Evolutionary conservation across 2,113 vertebrate genomes (phyloP), one percentile per base, ranked within the genome.

Genomic region (Anhinga anhinga): DNA sequence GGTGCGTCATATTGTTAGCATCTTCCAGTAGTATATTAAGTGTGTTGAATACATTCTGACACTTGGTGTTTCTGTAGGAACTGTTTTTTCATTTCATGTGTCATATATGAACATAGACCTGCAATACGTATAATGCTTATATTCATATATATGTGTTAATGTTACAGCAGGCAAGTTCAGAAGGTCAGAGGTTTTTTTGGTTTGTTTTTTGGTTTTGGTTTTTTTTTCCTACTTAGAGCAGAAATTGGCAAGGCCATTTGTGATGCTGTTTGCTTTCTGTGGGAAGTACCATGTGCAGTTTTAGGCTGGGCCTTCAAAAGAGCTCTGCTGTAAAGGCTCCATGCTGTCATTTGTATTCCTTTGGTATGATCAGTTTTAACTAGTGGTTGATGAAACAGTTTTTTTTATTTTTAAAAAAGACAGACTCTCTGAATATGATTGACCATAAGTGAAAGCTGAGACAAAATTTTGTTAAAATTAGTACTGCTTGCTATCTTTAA

Each of bases 371-470:
- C 4, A 49, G 11, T 65, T 96, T 82, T 69, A 91, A 65, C 4
- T 45, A 50, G 10, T 25, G 3, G 53, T 16, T 71, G 34, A 61
- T 44, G 21, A 78, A 94, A 70, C 62, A 82, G 44, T 71, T 62
- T 44, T 63, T 71, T 62, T 44, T 63, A 27, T 71, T 90, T 50
- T 26, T 53, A 13, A 94, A 87, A 79, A 58, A 71, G 10, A 67
- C 2, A 81, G 30, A 71, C 52, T 40, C 59, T 95, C 52, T 85
- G 47, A 96, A 91, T 3, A 1, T 65, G 77, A 95, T 83, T 92
- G 79, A 86, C 47, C 59, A 13, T 91, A 92, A 94, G 49, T 94
- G 72, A 94, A 95, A 96, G 29, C 80, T 71, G 47, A 96, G 59
- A 34, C 62, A 82, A 96, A 90, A 82, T 84, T 83, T 36, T 88